Evolutionary conservation across 2,113 vertebrate genomes (phyloP).

Genomic region (Notarius lentiginosus): DNA sequence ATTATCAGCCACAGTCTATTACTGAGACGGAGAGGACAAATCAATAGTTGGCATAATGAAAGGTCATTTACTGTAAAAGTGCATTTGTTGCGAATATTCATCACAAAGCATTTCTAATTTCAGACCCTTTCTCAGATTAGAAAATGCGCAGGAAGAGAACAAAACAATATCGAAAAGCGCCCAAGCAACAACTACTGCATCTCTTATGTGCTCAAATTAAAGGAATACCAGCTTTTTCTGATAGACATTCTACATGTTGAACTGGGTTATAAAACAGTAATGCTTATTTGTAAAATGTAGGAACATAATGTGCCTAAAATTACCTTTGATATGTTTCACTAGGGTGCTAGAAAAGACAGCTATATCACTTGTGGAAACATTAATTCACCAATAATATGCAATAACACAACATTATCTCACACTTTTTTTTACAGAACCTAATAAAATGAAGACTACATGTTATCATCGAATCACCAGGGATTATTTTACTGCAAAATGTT

Average conservation of each 20-base stretch:
- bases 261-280: not conserved
- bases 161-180: not conserved
- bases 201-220: not conserved
- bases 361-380: not conserved
- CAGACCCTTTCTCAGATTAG: not conserved
- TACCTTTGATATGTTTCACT: not conserved
- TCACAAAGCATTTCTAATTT: constrained; percentile 6
- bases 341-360: not conserved
- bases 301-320: not conserved
- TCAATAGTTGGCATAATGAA: constrained; percentile 27
- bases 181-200: not conserved
- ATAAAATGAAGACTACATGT: not conserved
- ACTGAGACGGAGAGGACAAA: not conserved
- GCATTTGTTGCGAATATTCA: constrained; percentile 22
- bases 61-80: constrained; percentile 27
- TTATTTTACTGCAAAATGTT: not conserved
- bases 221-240: not conserved
- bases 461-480: not conserved
- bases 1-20: constrained; percentile 20
- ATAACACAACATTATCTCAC: not conserved
- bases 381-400: not conserved
- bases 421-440: not conserved
- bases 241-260: not conserved
- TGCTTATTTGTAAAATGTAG: not conserved
- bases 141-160: not conserved